Base-by-base conservation (phyloP, 2,113 vertebrate species). In the Dendropsophus ebraccatus region DNA sequence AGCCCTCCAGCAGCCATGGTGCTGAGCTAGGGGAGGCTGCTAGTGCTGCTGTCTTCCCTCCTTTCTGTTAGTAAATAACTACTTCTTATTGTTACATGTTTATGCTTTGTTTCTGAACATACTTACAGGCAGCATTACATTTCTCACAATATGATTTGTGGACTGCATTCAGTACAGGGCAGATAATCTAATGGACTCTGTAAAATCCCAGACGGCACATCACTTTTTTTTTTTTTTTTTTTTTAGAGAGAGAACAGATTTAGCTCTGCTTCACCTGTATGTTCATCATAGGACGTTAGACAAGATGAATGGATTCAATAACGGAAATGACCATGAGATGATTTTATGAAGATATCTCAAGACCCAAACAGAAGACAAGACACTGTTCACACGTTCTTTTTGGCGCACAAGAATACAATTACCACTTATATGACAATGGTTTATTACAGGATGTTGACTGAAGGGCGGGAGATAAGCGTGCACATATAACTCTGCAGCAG, bases 381-480 rank as follows among this genome's bases (percentile, higher is more conserved):
- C 3, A 21, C 3, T 32, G 32, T 41, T 21, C 32, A 11, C 32
- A 70, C 21, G 32, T 14, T 16, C 62, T 67, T 17, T 28, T 5
- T 12, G 9, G 32, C 25, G 4, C 3, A 62, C 2, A 10, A 62
- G 58, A 62, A 62, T 62, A 62, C 58, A 28, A 62, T 10, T 5
- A 70, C 19, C 2, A 41, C 67, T 23, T 37, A 14, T 70, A 37
- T 37, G 35, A 41, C 9, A 41, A 21, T 41, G 30, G 14, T 35
- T 69, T 37, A 70, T 70, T 70, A 70, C 32, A 21, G 35, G 19
- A 70, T 70, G 67, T 41, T 37, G 67, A 70, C 19, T 70, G 67
- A 70, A 37, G 67, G 8, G 6, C 0, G 6, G 65, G 14, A 19
- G 65, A 69, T 32, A 17, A 17, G 30, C 65, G 1, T 7, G 16